A percentile compares a stretch with the other conserved stretches of the same genome.
Conservation (phyloP, 92 coral and sea anemone genomes). For the Parazoanthus atlanticus region DNA sequence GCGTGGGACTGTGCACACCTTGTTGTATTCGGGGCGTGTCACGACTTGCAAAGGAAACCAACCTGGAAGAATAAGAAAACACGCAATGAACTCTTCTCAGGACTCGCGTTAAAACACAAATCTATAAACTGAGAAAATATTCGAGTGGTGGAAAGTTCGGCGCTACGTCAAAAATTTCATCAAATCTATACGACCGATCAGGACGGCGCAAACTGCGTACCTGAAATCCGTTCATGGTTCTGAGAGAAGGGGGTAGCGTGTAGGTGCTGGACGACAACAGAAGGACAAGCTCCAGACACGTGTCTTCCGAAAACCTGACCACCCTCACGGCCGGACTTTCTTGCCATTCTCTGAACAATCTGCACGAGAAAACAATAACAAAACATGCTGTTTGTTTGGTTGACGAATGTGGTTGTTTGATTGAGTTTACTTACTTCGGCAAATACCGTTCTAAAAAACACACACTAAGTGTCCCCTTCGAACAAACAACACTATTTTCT, state of each 20-base stretch:
- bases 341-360: constrained; percentile 27
- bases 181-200: too few species aligned
- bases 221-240: constrained; percentile 34
- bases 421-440: too few species aligned
- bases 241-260: constrained; percentile 23
- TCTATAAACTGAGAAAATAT: too few species aligned
- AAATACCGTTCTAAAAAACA: too few species aligned
- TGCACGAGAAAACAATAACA: neutral
- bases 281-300: constrained; percentile 27
- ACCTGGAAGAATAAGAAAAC: constrained; percentile 3
- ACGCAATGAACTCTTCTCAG: neutral
- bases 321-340: constrained; percentile 8
- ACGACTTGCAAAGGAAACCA: constrained; percentile 41
- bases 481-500: too few species aligned
- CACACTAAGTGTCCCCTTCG: too few species aligned
- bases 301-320: constrained; percentile 17
- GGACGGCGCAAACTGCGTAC: too few species aligned
- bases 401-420: neutral
- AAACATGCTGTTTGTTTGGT: neutral
- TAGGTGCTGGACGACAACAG: constrained; percentile 26
- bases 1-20: neutral
- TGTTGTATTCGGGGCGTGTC: neutral
- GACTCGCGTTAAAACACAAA: too few species aligned
- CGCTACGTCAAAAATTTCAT: too few species aligned
- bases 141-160: too few species aligned